A percentile compares a stretch with the other conserved stretches of the same genome.
These are phyloP conservation scores for Conchocele bisecta DNA, from an alignment of 2,888 invertebrate species.

Conservation along the genomic window DNA sequence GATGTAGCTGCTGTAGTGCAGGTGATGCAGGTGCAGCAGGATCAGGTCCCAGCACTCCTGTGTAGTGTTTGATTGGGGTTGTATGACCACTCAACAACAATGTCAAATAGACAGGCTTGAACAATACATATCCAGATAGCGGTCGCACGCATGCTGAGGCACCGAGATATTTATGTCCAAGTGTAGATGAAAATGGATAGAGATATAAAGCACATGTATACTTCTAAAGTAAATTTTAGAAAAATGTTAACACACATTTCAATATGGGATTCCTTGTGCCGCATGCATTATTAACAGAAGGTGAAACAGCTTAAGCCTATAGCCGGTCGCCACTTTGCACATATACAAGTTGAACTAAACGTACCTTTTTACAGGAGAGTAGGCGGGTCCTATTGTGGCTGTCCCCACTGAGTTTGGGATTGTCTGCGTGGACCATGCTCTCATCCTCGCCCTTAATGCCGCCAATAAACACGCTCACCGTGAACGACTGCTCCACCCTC, in stretches of 20 bases:
- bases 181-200: no score
- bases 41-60: conserved; percentile 94
- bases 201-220: no score
- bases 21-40: conserved; percentile 93
- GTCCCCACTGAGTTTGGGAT: conserved; percentile 84
- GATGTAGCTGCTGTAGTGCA: conserved; percentile 94
- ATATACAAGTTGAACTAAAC: conserved; percentile 17
- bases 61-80: no score
- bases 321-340: background rate
- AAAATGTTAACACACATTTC: background rate
- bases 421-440: conserved; percentile 86
- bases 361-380: conserved; percentile 88
- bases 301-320: background rate
- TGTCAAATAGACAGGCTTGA: no score
- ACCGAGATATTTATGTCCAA: no score
- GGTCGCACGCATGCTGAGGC: no score
- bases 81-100: no score
- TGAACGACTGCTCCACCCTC: conserved; percentile 93
- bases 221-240: no score
- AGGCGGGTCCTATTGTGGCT: conserved; percentile 92
- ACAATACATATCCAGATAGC: no score
- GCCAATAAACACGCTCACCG: conserved; percentile 92
- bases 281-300: no score
- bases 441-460: conserved; percentile 91
- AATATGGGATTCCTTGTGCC: no score